Evolutionary conservation across 2,797 vertebrate species (phyloP).

Genomic region (Myiothlypis coronata): DNA sequence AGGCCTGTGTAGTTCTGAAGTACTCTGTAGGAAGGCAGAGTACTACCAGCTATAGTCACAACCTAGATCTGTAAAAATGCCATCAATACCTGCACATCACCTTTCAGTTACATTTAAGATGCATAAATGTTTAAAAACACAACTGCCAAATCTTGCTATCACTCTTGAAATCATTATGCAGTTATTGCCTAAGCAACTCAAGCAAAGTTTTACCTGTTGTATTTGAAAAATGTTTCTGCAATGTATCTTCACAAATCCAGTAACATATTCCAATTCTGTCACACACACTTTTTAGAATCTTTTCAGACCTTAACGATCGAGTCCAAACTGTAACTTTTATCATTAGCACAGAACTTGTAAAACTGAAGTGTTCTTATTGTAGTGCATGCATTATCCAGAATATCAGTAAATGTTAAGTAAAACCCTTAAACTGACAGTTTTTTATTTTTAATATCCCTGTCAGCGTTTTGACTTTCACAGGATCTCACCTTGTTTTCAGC

Average conservation of each 20-base stretch:
- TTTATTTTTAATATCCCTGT: not conserved
- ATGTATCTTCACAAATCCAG: not conserved
- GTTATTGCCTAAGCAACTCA: not conserved
- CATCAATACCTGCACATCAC: not conserved
- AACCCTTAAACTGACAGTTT: not conserved
- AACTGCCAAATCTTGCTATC: not conserved
- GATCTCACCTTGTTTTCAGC: slow-evolving; percentile 87
- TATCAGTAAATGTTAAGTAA: not conserved
- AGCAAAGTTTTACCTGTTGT: not conserved
- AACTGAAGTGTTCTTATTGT: not conserved
- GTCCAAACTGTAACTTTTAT: not conserved
- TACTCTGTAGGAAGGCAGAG: not conserved
- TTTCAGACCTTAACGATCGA: not conserved
- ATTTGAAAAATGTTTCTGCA: not conserved
- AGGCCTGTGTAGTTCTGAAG: fast-evolving
- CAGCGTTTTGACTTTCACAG: not conserved
- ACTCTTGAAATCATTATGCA: not conserved
- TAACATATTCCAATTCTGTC: not conserved
- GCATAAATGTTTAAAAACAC: not conserved
- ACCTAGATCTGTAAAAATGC: not conserved
- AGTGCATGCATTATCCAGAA: not conserved
- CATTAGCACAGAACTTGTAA: not conserved
- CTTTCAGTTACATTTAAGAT: not conserved
- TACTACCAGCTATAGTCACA: not conserved
- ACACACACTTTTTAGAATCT: not conserved